Percentiles rank a stretch among this genome's conserved stretches.
Conservation (phyloP, 2,113 vertebrate species). For the Gnathonemus longibarbis region DNA sequence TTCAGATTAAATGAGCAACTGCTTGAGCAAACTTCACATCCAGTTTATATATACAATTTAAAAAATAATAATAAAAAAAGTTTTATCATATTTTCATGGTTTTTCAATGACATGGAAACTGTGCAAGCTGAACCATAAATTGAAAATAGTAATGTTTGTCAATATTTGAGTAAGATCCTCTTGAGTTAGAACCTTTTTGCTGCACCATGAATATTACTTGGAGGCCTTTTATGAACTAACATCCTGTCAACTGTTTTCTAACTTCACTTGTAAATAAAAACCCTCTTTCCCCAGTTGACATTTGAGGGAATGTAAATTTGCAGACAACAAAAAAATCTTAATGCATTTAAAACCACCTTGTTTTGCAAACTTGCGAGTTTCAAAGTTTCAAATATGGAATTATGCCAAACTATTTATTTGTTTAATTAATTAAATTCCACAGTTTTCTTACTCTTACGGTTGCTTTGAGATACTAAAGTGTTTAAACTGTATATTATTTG, state of each 20-base stretch:
- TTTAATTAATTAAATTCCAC: not conserved
- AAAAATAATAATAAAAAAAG: not conserved
- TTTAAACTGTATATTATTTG: not conserved
- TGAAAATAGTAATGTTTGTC: not conserved
- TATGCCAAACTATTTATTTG: not conserved
- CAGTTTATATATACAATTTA: not conserved
- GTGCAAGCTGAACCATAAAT: not conserved
- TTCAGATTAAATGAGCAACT: not conserved
- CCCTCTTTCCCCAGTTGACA: not conserved
- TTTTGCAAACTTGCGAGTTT: not conserved
- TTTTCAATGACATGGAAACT: not conserved
- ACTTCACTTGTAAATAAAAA: not conserved
- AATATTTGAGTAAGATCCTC: not conserved
- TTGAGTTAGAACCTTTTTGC: not conserved
- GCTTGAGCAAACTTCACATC: not conserved
- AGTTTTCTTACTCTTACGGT: not conserved
- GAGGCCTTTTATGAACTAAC: not conserved
- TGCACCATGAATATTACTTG: not conserved
- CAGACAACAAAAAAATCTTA: not conserved
- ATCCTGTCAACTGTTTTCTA: not conserved
- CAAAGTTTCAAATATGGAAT: not conserved
- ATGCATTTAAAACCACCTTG: not conserved
- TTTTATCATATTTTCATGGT: not conserved
- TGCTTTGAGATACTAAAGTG: not conserved
- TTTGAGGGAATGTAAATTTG: not conserved